phyloP scores from a whole-genome alignment of 2,888 invertebrate genomes.

The Nipponacmea schrenckii region DNA sequence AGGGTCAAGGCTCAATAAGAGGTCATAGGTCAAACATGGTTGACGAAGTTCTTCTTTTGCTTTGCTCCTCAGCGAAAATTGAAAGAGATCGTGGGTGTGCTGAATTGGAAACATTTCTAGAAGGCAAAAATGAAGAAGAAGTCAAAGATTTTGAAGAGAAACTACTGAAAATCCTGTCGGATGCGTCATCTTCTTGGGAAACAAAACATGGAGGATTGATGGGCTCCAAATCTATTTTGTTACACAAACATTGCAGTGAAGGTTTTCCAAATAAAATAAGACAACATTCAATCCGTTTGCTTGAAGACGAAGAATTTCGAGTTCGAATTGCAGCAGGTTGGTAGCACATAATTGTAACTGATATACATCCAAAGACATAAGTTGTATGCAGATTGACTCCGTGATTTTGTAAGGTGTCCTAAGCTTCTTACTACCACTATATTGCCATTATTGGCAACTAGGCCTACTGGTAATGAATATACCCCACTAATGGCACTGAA shows the following conservation, averaged over 20 bases:
- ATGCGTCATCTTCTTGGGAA: slow-evolving; percentile 65
- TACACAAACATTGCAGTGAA: slow-evolving; percentile 47
- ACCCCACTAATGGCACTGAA: too few species aligned
- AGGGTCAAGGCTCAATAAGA: too few species aligned
- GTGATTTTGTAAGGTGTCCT: too few species aligned
- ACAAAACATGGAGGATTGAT: slow-evolving; percentile 68
- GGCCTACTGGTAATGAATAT: too few species aligned
- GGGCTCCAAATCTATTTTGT: slow-evolving; percentile 64
- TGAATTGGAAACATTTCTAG: slow-evolving; percentile 43
- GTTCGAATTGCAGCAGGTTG: slow-evolving; percentile 69
- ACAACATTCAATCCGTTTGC: slow-evolving; percentile 52
- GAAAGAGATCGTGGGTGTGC: slow-evolving; percentile 63
- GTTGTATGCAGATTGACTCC: background rate
- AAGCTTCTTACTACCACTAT: too few species aligned
- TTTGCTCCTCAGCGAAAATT: slow-evolving; percentile 63
- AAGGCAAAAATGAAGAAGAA: slow-evolving; percentile 33
- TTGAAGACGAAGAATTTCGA: slow-evolving; percentile 69
- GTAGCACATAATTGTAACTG: background rate
- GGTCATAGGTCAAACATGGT: slow-evolving; percentile 38
- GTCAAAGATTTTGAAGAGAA: slow-evolving; percentile 45
- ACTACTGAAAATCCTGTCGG: slow-evolving; percentile 43
- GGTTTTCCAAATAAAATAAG: slow-evolving; percentile 56
- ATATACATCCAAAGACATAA: background rate
- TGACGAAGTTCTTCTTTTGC: slow-evolving; percentile 39
- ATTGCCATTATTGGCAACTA: too few species aligned